Conservation (phyloP, 2,888 invertebrate genomes). For the Temnothorax rugatulus region DNA sequence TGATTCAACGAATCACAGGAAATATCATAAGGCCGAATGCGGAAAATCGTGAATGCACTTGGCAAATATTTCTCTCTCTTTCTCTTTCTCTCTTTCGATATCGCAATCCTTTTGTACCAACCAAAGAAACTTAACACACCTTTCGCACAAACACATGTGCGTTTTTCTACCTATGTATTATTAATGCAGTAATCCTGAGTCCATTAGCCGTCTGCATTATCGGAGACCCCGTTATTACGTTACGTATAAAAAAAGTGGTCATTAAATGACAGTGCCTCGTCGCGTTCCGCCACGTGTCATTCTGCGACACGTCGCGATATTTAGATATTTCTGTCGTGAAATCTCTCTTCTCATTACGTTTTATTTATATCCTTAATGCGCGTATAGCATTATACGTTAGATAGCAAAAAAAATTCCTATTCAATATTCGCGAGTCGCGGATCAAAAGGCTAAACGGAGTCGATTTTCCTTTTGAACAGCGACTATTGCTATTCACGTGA, state of each 20-base stretch:
- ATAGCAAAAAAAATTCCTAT: conserved; percentile 2
- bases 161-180: neutral
- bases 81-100: neutral
- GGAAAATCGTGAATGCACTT: neutral
- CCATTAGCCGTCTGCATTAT: neutral
- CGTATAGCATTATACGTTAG: neutral
- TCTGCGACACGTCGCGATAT: conserved; percentile 1
- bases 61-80: neutral
- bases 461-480: neutral
- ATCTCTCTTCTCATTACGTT: neutral
- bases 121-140: neutral
- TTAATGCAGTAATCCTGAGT: neutral
- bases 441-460: neutral
- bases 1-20: conserved; percentile 55
- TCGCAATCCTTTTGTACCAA: neutral
- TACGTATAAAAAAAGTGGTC: neutral
- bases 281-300: neutral
- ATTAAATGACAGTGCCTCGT: neutral
- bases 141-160: neutral
- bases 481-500: neutral
- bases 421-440: conserved; percentile 21
- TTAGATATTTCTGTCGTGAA: conserved; percentile 1
- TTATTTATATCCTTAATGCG: conserved; percentile 31
- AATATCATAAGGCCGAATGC: conserved; percentile 20
- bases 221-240: neutral